A percentile compares a stretch with the other conserved stretches of the same genome.
Conservation (phyloP, 2,888 invertebrate genomes). For the Epistrophe grossulariae region DNA sequence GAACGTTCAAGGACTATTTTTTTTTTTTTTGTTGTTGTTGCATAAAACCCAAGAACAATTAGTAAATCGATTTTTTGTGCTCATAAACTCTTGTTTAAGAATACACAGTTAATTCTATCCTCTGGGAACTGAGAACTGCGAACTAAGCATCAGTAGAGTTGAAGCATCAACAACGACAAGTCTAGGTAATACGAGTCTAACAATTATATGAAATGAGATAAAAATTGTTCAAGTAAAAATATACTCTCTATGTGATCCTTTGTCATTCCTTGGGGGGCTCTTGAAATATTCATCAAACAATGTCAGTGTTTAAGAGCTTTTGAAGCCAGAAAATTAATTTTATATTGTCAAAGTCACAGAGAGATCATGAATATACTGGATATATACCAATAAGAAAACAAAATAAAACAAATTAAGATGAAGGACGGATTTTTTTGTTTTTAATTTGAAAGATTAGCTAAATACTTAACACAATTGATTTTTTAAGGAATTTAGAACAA, state of each 20-base stretch:
- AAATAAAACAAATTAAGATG: background rate
- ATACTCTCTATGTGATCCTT: slow-evolving; percentile 3
- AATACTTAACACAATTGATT: background rate
- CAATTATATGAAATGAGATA: slow-evolving; percentile 13
- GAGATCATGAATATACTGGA: background rate
- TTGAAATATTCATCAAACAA: slow-evolving; percentile 22
- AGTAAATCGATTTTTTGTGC: slow-evolving; percentile 66
- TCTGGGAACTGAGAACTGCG: background rate
- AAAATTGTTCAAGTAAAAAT: slow-evolving; percentile 14
- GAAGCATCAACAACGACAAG: slow-evolving; percentile 7
- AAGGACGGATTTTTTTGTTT: background rate
- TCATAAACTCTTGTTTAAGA: slow-evolving; percentile 19
- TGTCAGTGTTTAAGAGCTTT: slow-evolving; percentile 19
- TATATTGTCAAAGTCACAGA: background rate
- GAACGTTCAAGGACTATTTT: background rate
- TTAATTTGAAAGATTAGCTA: background rate
- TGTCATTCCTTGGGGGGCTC: slow-evolving; percentile 1
- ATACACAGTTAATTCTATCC: slow-evolving; percentile 24
- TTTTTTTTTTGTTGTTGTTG: background rate
- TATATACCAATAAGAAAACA: too few relatives aligned
- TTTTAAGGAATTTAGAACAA: background rate
- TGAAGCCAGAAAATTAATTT: slow-evolving; percentile 15
- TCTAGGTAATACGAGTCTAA: background rate
- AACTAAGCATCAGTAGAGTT: background rate
- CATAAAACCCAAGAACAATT: slow-evolving; percentile 46